Evolutionary conservation across 1,140 invertebrate species (phyloP).

Genomic region (Nasonia longicornis): DNA sequence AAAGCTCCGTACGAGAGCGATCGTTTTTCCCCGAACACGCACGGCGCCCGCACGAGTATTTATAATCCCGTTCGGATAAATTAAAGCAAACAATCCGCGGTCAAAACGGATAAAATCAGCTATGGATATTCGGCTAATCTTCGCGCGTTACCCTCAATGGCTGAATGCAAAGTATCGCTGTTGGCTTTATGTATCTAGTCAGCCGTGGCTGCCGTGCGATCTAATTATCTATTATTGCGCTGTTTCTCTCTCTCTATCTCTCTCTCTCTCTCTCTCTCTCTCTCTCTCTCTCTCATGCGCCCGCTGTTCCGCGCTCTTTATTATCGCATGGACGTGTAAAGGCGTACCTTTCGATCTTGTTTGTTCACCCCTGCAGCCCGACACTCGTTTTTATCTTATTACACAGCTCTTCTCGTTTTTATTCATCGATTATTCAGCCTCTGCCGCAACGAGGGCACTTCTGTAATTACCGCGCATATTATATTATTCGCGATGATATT

Average conservation of each 20-base stretch:
- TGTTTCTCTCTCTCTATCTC: too few relatives aligned
- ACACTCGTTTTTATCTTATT: neutral
- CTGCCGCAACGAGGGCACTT: neutral
- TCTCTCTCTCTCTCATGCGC: too few relatives aligned
- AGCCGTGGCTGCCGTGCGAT: slow-evolving; percentile 50
- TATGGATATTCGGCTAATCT: slow-evolving; percentile 9
- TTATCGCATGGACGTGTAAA: neutral
- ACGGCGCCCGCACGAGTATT: neutral
- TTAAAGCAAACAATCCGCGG: slow-evolving; percentile 32
- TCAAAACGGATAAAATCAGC: neutral
- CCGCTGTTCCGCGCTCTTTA: neutral
- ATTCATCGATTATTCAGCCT: too few relatives aligned
- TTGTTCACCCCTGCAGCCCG: too few relatives aligned
- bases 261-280: too few relatives aligned
- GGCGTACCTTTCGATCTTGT: too few relatives aligned
- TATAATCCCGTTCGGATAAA: slow-evolving; percentile 34
- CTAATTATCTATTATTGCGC: slow-evolving; percentile 37
- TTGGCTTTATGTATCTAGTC: neutral
- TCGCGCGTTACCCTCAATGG: neutral
- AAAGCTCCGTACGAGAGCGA: neutral
- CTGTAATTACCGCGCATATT: neutral
- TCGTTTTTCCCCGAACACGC: neutral
- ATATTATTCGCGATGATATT: neutral
- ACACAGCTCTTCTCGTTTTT: too few relatives aligned
- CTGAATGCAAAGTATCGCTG: neutral